Evolutionary conservation across 2,888 invertebrate genomes (phyloP).

Genomic region (Eupithecia exiguata): DNA sequence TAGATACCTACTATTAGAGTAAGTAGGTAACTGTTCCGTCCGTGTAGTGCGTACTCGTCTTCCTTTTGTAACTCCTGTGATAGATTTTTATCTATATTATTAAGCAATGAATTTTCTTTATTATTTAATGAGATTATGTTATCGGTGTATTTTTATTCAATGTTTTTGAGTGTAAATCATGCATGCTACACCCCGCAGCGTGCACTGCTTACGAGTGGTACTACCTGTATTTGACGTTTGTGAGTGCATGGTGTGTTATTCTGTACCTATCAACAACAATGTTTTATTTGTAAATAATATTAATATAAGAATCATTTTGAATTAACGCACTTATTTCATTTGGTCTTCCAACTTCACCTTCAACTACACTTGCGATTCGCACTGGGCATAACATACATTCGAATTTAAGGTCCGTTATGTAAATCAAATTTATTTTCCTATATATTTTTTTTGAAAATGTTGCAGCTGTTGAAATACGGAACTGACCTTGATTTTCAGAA

Average conservation of each 20-base stretch:
- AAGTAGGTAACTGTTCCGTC: slow-evolving; percentile 58
- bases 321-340: slow-evolving; percentile 82
- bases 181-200: slow-evolving; percentile 77
- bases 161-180: slow-evolving; percentile 58
- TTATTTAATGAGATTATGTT: slow-evolving; percentile 44
- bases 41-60: slow-evolving; percentile 60
- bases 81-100: slow-evolving; percentile 54
- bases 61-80: slow-evolving; percentile 69
- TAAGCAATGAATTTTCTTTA: slow-evolving; percentile 47
- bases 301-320: slow-evolving; percentile 78
- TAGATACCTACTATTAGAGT: slow-evolving; percentile 29
- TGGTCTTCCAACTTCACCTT: slow-evolving; percentile 69
- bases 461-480: background rate
- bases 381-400: slow-evolving; percentile 36
- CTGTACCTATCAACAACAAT: slow-evolving; percentile 58
- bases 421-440: slow-evolving; percentile 10
- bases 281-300: slow-evolving; percentile 80
- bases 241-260: slow-evolving; percentile 84
- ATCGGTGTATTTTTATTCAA: slow-evolving; percentile 57
- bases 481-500: slow-evolving; percentile 35
- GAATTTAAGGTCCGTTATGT: slow-evolving; percentile 33
- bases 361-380: slow-evolving; percentile 56
- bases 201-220: slow-evolving; percentile 74
- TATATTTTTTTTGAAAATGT: background rate
- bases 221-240: slow-evolving; percentile 65